Evolutionary conservation across 2,888 invertebrate species (phyloP).

Genomic region (Temnothorax unifasciatus): DNA sequence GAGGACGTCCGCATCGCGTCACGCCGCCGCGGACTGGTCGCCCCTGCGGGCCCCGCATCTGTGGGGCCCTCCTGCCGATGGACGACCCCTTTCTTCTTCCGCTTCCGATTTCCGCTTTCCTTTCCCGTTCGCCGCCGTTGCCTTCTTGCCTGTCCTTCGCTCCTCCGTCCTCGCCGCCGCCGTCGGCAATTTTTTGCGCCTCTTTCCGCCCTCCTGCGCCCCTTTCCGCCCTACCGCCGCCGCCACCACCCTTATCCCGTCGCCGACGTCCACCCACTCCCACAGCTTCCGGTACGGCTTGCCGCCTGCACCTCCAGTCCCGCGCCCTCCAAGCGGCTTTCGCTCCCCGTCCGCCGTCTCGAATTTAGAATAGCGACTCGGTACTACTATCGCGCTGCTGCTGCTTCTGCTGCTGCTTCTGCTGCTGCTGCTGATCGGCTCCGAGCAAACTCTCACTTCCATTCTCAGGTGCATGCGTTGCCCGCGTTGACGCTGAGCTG

Average conservation of each 20-base stretch:
- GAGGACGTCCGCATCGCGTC: conserved; percentile 86
- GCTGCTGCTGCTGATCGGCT: conserved; percentile 59
- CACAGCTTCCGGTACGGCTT: conserved; percentile 39
- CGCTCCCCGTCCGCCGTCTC: conserved; percentile 38
- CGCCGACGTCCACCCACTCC: conserved; percentile 36
- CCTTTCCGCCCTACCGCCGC: conserved; percentile 21
- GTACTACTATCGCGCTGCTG: conserved; percentile 61
- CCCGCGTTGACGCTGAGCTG: conserved; percentile 57
- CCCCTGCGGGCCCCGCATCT: conserved; percentile 84
- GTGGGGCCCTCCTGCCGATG: conserved; percentile 80
- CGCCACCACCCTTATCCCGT: conserved; percentile 31
- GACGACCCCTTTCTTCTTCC: conserved; percentile 66
- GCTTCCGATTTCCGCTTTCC: conserved; percentile 27
- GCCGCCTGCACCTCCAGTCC: conserved; percentile 36
- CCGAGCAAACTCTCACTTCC: conserved; percentile 71
- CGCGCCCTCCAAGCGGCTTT: conserved; percentile 25
- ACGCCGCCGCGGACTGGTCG: conserved; percentile 85
- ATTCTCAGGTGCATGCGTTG: conserved; percentile 70
- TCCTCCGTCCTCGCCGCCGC: conserved; percentile 12
- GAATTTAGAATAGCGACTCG: conserved; percentile 57
- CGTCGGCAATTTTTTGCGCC: conserved; percentile 44
- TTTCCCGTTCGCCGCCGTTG: conserved; percentile 16
- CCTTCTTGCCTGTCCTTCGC: neutral
- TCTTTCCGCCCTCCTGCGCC: conserved; percentile 23
- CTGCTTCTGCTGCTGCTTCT: conserved; percentile 26